Base-by-base conservation (phyloP, 2,888 invertebrate genomes). In the Leptura quadrifasciata region DNA sequence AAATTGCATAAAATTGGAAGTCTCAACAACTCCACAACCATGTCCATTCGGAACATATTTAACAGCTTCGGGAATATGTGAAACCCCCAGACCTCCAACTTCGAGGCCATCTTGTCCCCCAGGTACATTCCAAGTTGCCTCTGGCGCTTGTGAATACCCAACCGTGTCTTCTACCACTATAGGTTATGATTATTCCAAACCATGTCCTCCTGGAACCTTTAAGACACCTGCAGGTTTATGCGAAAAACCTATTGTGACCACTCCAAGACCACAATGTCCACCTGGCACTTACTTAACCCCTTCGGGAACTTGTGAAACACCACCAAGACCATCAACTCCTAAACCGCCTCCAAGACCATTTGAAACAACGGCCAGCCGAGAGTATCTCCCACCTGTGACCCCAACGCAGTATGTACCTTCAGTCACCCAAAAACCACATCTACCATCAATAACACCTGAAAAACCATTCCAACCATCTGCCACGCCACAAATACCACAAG, bases 381-480 rank as follows among this genome's bases (percentile, higher is more conserved):
- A 78, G 55, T 84, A 84, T 76, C 80, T 84, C 61, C 85, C 85
- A 52, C 85, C 85, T 61, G 75, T 67, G 24, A 71, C 72, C 10
- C 74, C 82, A 77, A 81, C 81, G 80, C 77, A 79, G 81, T 84
- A 84, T 83, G 82, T 83, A 82, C 82, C 84, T 72, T 79, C 80
- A 71, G 75, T 76, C 71, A 82, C 81, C 77, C 76, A 79, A 76
- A 76, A 72, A 80, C 79, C 82, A 78, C 79, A 78, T 76, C 75
- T 78, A 71, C 77, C 78, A 81, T 76, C 76, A 74, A 58, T 79
- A 78, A 78, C 78, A 74, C 79, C 77, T 71, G 71, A 72, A 60
- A 80, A 78, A 80, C 78, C 80, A 79, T 80, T 79, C 77, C 79
- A 80, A 70, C 78, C 80, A 73, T 81, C 67, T 69, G 70, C 75